These are phyloP conservation scores for Phasianus colchicus DNA, from an alignment of 2,113 vertebrate species.

Conservation along the genomic window DNA sequence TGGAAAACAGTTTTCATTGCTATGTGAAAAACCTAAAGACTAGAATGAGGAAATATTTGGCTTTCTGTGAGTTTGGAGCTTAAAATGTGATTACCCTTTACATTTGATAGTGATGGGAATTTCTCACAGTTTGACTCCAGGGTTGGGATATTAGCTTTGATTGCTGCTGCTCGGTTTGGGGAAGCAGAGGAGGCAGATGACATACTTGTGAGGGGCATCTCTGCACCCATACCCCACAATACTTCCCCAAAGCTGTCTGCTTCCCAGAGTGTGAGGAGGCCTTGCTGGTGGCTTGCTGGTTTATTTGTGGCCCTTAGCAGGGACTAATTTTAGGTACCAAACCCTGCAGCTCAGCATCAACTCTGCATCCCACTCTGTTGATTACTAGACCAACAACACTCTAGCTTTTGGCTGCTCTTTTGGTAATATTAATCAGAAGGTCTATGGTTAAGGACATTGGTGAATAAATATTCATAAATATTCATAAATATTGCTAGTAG, in stretches of 20 bases:
- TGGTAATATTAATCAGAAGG: neutral
- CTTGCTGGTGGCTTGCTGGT: neutral
- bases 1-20: constrained; percentile 29
- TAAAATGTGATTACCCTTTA: constrained; percentile 13
- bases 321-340: neutral
- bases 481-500: neutral
- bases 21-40: neutral
- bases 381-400: neutral
- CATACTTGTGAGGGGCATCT: rapidly evolving
- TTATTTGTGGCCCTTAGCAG: rapidly evolving
- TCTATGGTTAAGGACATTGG: rapidly evolving
- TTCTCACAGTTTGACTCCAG: neutral
- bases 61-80: neutral
- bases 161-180: neutral
- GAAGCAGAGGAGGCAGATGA: neutral
- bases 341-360: neutral
- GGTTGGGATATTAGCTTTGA: neutral
- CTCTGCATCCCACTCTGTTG: neutral
- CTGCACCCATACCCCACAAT: rapidly evolving
- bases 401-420: rapidly evolving
- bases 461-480: neutral
- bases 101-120: neutral
- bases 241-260: rapidly evolving
- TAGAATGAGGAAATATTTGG: constrained; percentile 36
- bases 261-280: rapidly evolving